Conservation (phyloP, 2,888 invertebrate genomes). For the Agrenia bidenticulata region DNA sequence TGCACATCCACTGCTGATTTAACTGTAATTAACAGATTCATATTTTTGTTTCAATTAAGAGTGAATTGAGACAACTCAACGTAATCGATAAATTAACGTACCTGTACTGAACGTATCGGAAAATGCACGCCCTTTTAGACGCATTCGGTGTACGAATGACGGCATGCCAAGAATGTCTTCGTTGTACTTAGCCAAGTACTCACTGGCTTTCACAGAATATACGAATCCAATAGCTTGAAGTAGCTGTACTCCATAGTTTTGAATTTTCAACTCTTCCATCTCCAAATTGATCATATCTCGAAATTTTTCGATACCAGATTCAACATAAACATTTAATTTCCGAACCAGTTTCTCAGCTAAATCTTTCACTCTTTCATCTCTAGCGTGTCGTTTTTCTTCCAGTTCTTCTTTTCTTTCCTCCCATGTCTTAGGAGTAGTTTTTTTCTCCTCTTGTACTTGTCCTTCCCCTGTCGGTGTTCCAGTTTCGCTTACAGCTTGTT, state of each 20-base stretch:
- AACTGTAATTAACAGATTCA: constrained; percentile 32
- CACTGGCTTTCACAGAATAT: constrained; percentile 50
- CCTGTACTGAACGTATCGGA: constrained; percentile 45
- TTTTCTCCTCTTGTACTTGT: constrained; percentile 26
- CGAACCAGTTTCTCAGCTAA: constrained; percentile 46
- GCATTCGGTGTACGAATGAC: constrained; percentile 51
- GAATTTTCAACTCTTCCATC: constrained; percentile 52
- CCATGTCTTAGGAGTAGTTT: constrained; percentile 36
- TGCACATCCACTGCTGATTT: constrained; percentile 53
- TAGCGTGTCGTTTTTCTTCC: constrained; percentile 48
- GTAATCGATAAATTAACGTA: constrained; percentile 11
- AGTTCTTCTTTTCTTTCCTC: constrained; percentile 48
- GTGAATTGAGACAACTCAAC: neutral
- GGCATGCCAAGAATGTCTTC: constrained; percentile 51
- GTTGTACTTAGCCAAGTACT: constrained; percentile 47
- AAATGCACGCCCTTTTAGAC: constrained; percentile 51
- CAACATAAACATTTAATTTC: constrained; percentile 46
- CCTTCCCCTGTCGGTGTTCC: constrained; percentile 17
- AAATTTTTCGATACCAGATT: constrained; percentile 38
- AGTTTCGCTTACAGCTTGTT: constrained; percentile 26
- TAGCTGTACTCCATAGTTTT: constrained; percentile 52
- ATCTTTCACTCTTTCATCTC: constrained; percentile 47
- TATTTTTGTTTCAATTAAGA: neutral
- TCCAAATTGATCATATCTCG: constrained; percentile 43
- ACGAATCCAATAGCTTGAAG: constrained; percentile 52